These are phyloP conservation scores for Agonum fuliginosum DNA, from an alignment of 2,888 invertebrate species.

Conservation along the genomic window DNA sequence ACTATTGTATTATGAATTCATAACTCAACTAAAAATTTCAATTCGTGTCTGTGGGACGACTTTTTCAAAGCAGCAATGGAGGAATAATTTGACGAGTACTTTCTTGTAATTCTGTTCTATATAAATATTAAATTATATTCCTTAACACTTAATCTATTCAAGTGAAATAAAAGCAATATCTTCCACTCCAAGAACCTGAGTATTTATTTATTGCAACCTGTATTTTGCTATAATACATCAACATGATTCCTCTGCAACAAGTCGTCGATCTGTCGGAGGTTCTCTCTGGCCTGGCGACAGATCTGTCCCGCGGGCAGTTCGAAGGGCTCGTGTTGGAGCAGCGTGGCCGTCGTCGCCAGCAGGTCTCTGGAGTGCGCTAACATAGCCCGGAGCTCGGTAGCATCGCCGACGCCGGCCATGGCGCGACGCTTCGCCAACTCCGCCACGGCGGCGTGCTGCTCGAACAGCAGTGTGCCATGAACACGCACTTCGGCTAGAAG, in stretches of 20 bases:
- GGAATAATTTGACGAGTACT: no score
- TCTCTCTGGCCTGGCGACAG: slow-evolving; percentile 79
- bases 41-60: no score
- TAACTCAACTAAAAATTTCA: no score
- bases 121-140: no score
- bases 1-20: no score
- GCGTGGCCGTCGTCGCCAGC: slow-evolving; percentile 77
- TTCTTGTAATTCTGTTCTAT: no score
- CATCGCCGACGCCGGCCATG: slow-evolving; percentile 73
- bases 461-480: slow-evolving; percentile 82
- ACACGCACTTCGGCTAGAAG: slow-evolving; percentile 82
- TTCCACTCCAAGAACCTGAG: no score
- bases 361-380: slow-evolving; percentile 78
- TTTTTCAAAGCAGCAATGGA: no score
- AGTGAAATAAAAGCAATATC: no score
- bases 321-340: slow-evolving; percentile 82
- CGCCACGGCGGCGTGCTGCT: slow-evolving; percentile 84
- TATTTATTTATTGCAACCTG: no score
- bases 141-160: no score
- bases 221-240: slow-evolving; percentile 7
- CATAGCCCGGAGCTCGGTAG: slow-evolving; percentile 74
- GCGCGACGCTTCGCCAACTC: slow-evolving; percentile 79
- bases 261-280: slow-evolving; percentile 78
- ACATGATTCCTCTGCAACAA: slow-evolving; percentile 9
- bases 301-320: slow-evolving; percentile 85